Percentiles rank a stretch among this genome's conserved stretches.
These are phyloP conservation scores for Mamestra brassicae DNA, from an alignment of 2,888 invertebrate genomes.

Conservation along the genomic window DNA sequence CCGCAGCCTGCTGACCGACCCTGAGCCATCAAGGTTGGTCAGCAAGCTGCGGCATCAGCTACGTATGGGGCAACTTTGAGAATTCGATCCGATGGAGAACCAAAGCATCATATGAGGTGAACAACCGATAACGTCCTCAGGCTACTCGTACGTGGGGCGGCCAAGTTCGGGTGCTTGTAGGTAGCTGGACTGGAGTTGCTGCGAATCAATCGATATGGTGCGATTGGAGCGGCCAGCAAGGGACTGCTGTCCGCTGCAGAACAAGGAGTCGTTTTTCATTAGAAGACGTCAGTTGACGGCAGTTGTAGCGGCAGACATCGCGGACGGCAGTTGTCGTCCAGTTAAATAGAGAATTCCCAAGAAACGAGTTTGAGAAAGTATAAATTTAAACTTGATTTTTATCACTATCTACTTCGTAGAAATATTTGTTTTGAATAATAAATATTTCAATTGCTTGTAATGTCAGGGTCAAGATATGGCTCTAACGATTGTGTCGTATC, in stretches of 20 bases:
- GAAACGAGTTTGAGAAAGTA: neutral
- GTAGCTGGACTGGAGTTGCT: neutral
- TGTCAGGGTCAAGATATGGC: neutral
- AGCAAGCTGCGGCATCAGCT: neutral
- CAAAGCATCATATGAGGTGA: neutral
- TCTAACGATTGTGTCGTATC: no score
- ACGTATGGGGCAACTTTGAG: neutral
- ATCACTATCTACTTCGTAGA: neutral
- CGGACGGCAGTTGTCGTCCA: neutral
- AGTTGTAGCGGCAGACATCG: neutral
- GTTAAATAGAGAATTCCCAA: neutral
- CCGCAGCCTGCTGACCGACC: no score
- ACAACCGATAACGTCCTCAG: neutral
- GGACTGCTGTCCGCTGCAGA: neutral
- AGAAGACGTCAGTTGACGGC: no score
- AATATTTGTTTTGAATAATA: neutral
- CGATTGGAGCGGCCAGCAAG: neutral
- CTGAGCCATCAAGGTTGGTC: neutral
- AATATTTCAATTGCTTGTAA: neutral
- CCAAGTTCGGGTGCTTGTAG: neutral
- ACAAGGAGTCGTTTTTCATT: no score
- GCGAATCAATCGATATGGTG: neutral
- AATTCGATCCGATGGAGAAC: neutral
- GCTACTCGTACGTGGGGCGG: neutral
- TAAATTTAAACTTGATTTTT: neutral